Base-by-base conservation (phyloP, 2,113 vertebrate genomes). In the Pyxicephalus adspersus region DNA sequence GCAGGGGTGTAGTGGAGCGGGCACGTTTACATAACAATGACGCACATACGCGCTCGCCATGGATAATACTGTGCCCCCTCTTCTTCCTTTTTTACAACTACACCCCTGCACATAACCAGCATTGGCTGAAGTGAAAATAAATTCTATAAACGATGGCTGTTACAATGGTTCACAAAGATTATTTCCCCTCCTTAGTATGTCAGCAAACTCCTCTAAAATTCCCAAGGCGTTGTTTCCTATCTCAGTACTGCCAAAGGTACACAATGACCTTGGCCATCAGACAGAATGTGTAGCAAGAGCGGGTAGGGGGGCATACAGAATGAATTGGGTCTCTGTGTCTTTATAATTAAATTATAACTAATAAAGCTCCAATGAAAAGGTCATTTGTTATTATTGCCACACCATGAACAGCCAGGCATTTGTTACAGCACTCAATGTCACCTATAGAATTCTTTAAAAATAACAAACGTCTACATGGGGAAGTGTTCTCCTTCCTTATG, bases 311-410 rank as follows among this genome's bases (percentile, higher is more conserved):
- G 20, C 23, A 17, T 19, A 16, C 23, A 71, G 51, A 64, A 28
- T 81, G 68, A 81, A 74, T 64, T 18, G 15, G 54, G 11, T 22
- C 25, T 20, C 74, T 57, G 23, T 76, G 74, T 51, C 29, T 55
- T 28, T 25, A 57, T 73, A 55, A 73, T 72, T 58, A 64, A 25
- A n/a, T 3, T 55, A 57, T 65, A 29, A 64, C 74, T 65, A 58
- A 50, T 73, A 61, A 61, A 58, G 25, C 13, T 71, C 54, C 18
- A 11, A 13, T 73, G 79, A 74, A 81, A 64, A 60, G 70, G 68
- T 64, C 26, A 81, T 26, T 81, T 73, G 79, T 73, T 81, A 51
- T 65, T 54, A 19, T 54, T 73, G 23, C 67, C 22, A 16, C 31
- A 45, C 6, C 23, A 8, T 25, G 68, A 81, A 74, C 68, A 81